These are phyloP conservation scores for Elmis aenea DNA, from an alignment of 2,888 invertebrate species.

Conservation along the genomic window DNA sequence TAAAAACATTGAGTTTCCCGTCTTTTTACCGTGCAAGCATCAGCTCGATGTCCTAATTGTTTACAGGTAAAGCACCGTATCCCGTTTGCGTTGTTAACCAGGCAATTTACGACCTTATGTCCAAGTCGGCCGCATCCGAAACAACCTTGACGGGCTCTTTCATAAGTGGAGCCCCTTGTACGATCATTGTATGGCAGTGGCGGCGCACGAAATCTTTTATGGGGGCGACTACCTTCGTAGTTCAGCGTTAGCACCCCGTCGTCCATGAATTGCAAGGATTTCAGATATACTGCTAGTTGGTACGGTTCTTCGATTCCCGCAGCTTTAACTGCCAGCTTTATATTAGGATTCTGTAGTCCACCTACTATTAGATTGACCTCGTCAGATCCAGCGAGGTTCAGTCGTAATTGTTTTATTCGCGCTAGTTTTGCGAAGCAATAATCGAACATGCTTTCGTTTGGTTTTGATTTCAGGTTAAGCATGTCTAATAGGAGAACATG, in stretches of 20 bases:
- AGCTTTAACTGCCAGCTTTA: conserved; percentile 1
- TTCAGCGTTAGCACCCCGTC: too few relatives aligned
- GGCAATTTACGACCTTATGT: too few relatives aligned
- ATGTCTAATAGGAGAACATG: not conserved
- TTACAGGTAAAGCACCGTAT: too few relatives aligned
- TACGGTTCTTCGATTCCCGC: not conserved
- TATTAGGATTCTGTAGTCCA: not conserved
- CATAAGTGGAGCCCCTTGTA: too few relatives aligned
- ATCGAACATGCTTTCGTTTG: not conserved
- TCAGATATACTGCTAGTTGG: not conserved
- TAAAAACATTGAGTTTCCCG: not conserved
- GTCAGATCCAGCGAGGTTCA: not conserved
- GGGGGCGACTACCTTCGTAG: too few relatives aligned
- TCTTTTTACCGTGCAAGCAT: too few relatives aligned
- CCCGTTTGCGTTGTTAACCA: too few relatives aligned
- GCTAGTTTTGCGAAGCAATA: not conserved
- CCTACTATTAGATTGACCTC: not conserved
- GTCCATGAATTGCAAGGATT: not conserved
- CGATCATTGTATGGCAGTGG: too few relatives aligned
- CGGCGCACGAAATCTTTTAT: not conserved
- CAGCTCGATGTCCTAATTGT: too few relatives aligned
- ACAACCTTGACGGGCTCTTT: too few relatives aligned
- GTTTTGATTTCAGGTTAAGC: not conserved
- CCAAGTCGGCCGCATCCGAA: too few relatives aligned
- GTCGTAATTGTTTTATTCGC: not conserved